Evolutionary conservation across 2,888 invertebrate species (phyloP), one percentile per base, ranked within the genome.

Genomic region (Nephrotoma guestfalica): DNA sequence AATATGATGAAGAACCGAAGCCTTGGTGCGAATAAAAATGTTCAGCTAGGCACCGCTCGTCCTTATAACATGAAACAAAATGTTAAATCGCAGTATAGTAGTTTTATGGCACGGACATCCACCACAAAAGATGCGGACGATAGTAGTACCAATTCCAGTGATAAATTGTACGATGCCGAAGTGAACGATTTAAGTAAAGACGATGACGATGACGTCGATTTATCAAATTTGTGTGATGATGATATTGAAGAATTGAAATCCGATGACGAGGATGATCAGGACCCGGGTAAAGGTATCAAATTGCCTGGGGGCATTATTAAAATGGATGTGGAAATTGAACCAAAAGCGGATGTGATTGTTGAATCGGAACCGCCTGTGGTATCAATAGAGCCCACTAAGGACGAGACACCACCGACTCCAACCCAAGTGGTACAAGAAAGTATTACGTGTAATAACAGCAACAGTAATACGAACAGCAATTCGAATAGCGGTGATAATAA

Each of bases 261-360:
- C 6, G 51, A 11, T 90, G 91, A 0, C 91, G 92, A 88, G 89
- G 1, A 88, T 91, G 87, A 71, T 71, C 30, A 30, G 4, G 71
- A 71, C 9, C 15, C 18, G 1, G 41, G 5, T 4, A 51, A 87
- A 15, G 88, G 88, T 71, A 86, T 86, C 45, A 87, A 71, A 86
- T 4, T 71, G 4, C 71, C 30, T 4, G 87, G 88, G n/a, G 87
- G 86, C 41, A 41, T 86, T 51, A 87, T 86, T 51, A 86, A 87
- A 84, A 86, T 86, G 13, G 87, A 87, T 41, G 86, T 86, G 11
- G 71, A 86, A 40, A 86, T 42, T 47, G 41, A 41, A n/a, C 42
- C 15, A 40, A 86, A 18, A 71, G 41, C 42, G 41, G 42, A 71
- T 41, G 45, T 45, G 11, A 43, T 15, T 30, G 30, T 41, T 15